Conservation (phyloP, 2,113 vertebrate species). For the Prolemur simus region DNA sequence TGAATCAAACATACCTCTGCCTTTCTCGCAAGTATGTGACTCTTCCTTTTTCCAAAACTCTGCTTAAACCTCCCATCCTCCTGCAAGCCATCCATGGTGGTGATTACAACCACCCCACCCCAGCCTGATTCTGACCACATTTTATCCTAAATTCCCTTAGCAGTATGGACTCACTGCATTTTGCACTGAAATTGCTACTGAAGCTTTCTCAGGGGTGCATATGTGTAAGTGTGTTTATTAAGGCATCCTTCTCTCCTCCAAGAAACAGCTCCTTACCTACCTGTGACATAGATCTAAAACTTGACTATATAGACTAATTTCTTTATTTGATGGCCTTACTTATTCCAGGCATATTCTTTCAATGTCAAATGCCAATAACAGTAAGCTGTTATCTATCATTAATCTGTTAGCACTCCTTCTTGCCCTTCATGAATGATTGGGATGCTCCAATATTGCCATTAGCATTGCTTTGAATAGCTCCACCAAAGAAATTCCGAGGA, state of each 20-base stretch:
- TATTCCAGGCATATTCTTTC: not conserved
- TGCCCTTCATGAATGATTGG: not conserved
- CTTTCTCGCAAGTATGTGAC: not conserved
- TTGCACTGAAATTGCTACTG: not conserved
- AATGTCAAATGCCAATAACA: not conserved
- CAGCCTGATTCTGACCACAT: not conserved
- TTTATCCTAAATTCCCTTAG: not conserved
- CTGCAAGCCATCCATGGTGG: not conserved
- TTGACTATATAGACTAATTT: not conserved
- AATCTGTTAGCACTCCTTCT: not conserved
- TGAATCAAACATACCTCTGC: not conserved
- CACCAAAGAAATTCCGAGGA: not conserved
- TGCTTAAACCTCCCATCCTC: not conserved
- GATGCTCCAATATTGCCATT: not conserved
- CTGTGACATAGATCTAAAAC: conserved; percentile 22
- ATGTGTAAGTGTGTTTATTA: not conserved
- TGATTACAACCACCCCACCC: not conserved
- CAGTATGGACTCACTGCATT: not conserved
- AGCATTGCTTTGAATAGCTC: not conserved
- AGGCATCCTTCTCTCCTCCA: not conserved
- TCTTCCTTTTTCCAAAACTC: conserved; percentile 10
- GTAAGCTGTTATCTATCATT: not conserved
- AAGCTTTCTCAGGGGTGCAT: not conserved
- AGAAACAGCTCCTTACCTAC: not conserved
- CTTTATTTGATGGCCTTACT: not conserved